phyloP scores from a whole-genome alignment of 2,113 vertebrate genomes.

The Phalacrocorax carbo region DNA sequence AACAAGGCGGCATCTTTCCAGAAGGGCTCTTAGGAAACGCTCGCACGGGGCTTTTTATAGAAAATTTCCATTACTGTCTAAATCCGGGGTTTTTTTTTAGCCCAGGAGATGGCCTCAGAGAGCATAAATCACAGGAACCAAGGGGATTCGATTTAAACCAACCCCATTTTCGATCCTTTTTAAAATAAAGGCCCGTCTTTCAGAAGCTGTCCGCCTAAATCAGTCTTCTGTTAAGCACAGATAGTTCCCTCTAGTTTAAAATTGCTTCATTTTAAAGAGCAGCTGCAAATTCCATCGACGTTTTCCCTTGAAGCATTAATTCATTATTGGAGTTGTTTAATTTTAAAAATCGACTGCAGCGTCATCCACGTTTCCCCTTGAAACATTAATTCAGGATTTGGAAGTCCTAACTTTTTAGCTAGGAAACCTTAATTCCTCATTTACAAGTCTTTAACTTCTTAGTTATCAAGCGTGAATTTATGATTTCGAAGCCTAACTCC shows the following conservation, averaged over 20 bases:
- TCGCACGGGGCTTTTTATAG: not conserved
- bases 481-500: not conserved
- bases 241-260: too few relatives aligned
- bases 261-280: not conserved
- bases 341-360: not conserved
- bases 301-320: not conserved
- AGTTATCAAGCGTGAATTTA: not conserved
- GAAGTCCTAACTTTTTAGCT: too few relatives aligned
- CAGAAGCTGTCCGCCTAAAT: too few relatives aligned
- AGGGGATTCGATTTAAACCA: not conserved
- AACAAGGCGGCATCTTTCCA: not conserved
- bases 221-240: not conserved
- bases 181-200: not conserved
- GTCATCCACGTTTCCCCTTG: not conserved
- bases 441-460: too few relatives aligned
- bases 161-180: too few relatives aligned
- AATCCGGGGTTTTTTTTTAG: not conserved
- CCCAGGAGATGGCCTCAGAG: not conserved
- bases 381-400: not conserved
- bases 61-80: not conserved
- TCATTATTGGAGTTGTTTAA: not conserved
- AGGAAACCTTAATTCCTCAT: not conserved
- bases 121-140: not conserved
- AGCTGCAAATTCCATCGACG: rapidly evolving
- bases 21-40: not conserved